Percentiles rank a stretch among this genome's conserved stretches.
Conservation (phyloP, 2,888 invertebrate genomes). For the Podabrus alpinus region DNA sequence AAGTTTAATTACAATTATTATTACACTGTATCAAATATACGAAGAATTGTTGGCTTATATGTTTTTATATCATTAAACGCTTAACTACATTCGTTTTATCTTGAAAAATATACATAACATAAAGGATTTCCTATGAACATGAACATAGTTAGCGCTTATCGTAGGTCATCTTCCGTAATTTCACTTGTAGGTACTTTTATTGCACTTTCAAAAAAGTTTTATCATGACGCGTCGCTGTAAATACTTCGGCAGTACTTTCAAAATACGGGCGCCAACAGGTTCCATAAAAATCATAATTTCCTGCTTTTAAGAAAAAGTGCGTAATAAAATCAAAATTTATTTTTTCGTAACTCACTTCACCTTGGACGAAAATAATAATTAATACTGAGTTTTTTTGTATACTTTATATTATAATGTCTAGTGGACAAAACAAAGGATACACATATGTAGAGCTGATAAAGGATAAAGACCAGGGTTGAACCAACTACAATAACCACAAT, state of each 20-base stretch:
- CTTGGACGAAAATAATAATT: conserved; percentile 36
- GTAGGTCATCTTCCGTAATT: background rate
- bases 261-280: background rate
- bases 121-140: too few relatives aligned
- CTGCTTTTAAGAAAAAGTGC: background rate
- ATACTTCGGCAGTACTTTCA: background rate
- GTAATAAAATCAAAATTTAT: background rate
- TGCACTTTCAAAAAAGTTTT: background rate
- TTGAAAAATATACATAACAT: too few relatives aligned
- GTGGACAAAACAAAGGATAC: conserved; percentile 45
- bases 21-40: too few relatives aligned
- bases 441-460: conserved; percentile 50
- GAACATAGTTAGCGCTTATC: too few relatives aligned
- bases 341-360: background rate
- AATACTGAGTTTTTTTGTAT: conserved; percentile 42
- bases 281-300: background rate
- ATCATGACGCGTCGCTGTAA: background rate
- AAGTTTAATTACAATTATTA: too few relatives aligned
- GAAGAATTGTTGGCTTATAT: too few relatives aligned
- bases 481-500: conserved; percentile 50
- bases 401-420: conserved; percentile 39
- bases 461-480: conserved; percentile 51
- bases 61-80: too few relatives aligned
- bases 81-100: too few relatives aligned
- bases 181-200: background rate